These are phyloP conservation scores for Dolichallabes microphthalmus DNA, from an alignment of 2,113 vertebrate species.

Conservation along the genomic window DNA sequence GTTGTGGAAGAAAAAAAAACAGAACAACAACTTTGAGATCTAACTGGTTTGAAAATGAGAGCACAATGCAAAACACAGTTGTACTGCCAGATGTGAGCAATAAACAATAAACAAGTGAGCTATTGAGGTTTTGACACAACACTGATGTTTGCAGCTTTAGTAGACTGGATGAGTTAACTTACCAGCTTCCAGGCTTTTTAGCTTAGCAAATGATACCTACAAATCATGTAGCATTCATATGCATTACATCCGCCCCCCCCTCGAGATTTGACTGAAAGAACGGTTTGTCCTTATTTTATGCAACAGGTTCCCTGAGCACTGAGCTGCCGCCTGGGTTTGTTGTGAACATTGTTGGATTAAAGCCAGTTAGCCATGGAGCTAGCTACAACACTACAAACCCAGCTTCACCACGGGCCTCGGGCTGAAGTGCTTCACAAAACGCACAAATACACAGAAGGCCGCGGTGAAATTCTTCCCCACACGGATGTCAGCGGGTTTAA, in stretches of 20 bases:
- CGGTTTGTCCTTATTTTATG: background rate
- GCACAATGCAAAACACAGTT: too few relatives aligned
- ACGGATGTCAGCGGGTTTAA: background rate
- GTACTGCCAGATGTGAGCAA: background rate
- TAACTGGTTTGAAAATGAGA: background rate
- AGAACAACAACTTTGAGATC: background rate
- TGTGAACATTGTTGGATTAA: conserved; percentile 31
- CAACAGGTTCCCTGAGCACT: conserved; percentile 26
- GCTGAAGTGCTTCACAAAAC: background rate
- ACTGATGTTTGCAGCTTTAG: background rate
- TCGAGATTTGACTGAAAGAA: background rate
- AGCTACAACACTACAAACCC: background rate
- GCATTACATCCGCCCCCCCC: too few relatives aligned
- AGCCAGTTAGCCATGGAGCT: conserved; percentile 21
- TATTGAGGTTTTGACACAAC: background rate
- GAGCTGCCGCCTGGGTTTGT: conserved; percentile 12
- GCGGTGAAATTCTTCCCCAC: background rate
- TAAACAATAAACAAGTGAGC: background rate
- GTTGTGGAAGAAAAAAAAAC: background rate
- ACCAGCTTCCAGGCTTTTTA: background rate
- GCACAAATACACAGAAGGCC: background rate
- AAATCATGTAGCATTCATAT: background rate
- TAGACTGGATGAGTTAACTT: background rate
- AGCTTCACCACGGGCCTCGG: conserved; percentile 15
- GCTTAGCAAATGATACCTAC: background rate